These are phyloP conservation scores for Drusus annulatus DNA, from an alignment of 1,140 invertebrate species.

Conservation along the genomic window DNA sequence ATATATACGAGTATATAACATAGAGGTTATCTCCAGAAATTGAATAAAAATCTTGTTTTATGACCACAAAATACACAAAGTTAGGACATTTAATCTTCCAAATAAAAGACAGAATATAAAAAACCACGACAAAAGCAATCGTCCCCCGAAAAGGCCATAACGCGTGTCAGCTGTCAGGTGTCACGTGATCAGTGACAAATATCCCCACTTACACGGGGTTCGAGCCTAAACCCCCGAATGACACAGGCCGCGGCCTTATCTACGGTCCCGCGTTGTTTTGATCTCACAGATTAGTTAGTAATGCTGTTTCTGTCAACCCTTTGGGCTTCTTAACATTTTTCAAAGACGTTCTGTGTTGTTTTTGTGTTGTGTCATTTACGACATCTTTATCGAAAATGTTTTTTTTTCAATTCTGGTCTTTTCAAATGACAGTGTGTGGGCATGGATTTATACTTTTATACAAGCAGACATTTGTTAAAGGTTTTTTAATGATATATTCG, in stretches of 20 bases:
- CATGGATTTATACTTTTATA: too few species aligned
- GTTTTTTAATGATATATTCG: too few species aligned
- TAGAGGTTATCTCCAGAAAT: too few species aligned
- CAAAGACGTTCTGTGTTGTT: background rate
- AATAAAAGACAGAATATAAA: background rate
- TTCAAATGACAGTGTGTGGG: too few species aligned
- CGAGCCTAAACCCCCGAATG: background rate
- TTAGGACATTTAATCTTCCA: background rate
- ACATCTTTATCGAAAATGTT: background rate
- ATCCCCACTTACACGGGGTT: constrained; percentile 2
- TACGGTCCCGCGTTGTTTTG: background rate
- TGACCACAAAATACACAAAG: background rate
- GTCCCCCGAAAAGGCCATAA: background rate
- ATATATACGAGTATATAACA: too few species aligned
- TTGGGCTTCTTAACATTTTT: constrained; percentile 1
- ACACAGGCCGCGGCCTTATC: constrained; percentile 1
- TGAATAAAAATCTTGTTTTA: too few species aligned
- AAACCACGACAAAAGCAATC: background rate
- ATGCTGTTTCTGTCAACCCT: constrained; percentile 15
- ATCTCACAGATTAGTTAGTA: background rate
- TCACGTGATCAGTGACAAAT: constrained; percentile 7
- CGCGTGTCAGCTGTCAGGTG: background rate
- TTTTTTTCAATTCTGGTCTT: background rate
- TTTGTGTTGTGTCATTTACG: background rate
- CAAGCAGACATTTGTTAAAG: too few species aligned